phyloP scores from a whole-genome alignment of 92 coral and sea anemone genomes.

The Umimayanthus kanabou region DNA sequence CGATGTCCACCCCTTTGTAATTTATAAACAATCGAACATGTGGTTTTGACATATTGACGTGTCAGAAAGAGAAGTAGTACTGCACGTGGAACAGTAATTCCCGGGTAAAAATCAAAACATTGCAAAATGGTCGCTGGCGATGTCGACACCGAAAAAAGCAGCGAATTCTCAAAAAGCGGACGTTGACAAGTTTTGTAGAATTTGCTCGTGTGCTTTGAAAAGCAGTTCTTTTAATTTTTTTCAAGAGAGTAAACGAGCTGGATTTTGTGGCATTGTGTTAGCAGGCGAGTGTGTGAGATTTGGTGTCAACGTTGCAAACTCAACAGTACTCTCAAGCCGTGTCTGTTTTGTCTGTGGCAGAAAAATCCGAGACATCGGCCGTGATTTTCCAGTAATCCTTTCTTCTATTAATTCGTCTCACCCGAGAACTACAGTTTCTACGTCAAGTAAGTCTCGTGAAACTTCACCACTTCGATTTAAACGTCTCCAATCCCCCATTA shows the following conservation, averaged over 20 bases:
- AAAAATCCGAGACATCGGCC: not conserved
- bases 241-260: too few species aligned
- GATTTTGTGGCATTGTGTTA: too few species aligned
- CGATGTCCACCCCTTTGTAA: not conserved
- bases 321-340: not conserved
- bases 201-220: too few species aligned
- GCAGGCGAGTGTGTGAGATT: too few species aligned
- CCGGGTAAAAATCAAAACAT: not conserved
- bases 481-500: not conserved
- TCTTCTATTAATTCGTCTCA: not conserved
- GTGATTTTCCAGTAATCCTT: not conserved
- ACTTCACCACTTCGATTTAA: slow-evolving; percentile 12
- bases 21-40: not conserved
- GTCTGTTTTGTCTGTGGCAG: not conserved
- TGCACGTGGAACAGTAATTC: not conserved
- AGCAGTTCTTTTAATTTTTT: too few species aligned
- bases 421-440: not conserved
- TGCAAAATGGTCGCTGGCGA: not conserved
- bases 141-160: not conserved
- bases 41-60: not conserved
- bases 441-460: not conserved
- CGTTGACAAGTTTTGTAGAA: not conserved
- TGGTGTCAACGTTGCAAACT: not conserved
- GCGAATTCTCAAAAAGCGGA: not conserved
- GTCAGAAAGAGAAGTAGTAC: not conserved